phyloP scores from a whole-genome alignment of 2,113 vertebrate genomes.

The Cercopithecus mona region DNA sequence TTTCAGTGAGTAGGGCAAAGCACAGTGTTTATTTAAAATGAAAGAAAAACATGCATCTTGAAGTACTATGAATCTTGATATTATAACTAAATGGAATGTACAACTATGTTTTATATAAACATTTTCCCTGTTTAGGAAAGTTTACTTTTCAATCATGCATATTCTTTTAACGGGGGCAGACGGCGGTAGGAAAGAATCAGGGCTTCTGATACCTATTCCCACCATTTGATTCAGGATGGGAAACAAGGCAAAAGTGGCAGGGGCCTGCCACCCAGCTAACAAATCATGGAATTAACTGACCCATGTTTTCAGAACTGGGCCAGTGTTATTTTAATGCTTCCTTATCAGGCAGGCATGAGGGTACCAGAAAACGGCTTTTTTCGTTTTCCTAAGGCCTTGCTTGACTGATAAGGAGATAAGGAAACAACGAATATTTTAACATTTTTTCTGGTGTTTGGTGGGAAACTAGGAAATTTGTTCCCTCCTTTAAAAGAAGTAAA shows the following conservation, averaged over 20 bases:
- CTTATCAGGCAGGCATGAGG: not conserved
- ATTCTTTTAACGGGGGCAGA: not conserved
- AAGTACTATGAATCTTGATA: conserved; percentile 25
- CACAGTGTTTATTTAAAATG: not conserved
- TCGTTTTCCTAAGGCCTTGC: conserved; percentile 48
- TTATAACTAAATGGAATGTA: not conserved
- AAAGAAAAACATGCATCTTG: conserved; percentile 24
- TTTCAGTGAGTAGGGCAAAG: conserved; percentile 35
- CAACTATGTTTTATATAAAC: conserved; percentile 28
- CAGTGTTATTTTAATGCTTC: not conserved
- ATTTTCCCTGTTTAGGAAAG: conserved; percentile 45
- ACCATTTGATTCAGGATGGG: not conserved
- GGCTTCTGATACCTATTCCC: not conserved
- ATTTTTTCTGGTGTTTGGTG: conserved; percentile 47
- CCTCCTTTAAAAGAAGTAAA: not conserved
- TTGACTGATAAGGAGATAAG: conserved; percentile 45
- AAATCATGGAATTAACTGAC: not conserved
- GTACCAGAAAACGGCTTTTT: conserved; percentile 21
- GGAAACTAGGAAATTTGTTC: conserved; percentile 25
- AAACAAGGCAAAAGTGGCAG: conserved; percentile 38
- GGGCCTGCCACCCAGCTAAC: not conserved
- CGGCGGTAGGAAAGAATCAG: not conserved
- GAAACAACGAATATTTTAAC: conserved; percentile 52
- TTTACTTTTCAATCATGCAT: conserved; percentile 53
- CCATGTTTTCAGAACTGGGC: conserved; percentile 37